Base-by-base conservation (phyloP, 2,888 invertebrate species). In the Saturnia pavonia region DNA sequence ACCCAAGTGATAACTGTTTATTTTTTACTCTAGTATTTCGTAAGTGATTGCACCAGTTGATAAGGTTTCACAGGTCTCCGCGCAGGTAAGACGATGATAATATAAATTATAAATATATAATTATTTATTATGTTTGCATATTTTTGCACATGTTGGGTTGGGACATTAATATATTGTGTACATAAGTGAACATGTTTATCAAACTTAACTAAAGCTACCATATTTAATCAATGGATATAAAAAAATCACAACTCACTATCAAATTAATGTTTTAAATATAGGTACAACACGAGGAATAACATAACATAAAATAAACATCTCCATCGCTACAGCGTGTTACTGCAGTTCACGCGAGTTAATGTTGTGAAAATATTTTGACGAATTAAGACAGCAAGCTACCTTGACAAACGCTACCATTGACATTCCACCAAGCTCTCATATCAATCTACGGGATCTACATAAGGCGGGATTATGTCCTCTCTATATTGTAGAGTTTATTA, bases 361-460 rank as follows among this genome's bases (percentile, higher is more conserved):
- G 65, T 11, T 16, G 40, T 65, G 65, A 34, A 65, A 65, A 65
- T 40, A 65, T 40, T 11, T 34, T 65, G n/a, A 40, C 34, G 65
- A 65, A 65, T 65, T 65, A 40, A 65, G 40, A 40, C 34, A 40
- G 65, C 40, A 19, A 60, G 25, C 19, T 40, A 19, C 65, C 40
- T 65, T 65, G 65, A 65, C 40, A 65, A n/a, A 65, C 19, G 65
- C 19, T 65, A 65, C 19, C 19, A 65, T 65, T 65, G 40, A 65
- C 40, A 40, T 65, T 65, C 40, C 14, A 40, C 0, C 34, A 16
- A 34, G 0, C n/a, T 22, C n/a, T n/a, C n/a, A 2, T 34, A 60
- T 40, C n/a, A 34, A 1, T 65, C 65, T 65, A 40, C 34, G 65
- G 11, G 40, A 65, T n/a, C n/a, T n/a, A n/a, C 40, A 65, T 65